Percentiles rank a stretch among this genome's conserved stretches.
Evolutionary conservation across 2,888 invertebrate species (phyloP).

Genomic region (Mythimna albipuncta): DNA sequence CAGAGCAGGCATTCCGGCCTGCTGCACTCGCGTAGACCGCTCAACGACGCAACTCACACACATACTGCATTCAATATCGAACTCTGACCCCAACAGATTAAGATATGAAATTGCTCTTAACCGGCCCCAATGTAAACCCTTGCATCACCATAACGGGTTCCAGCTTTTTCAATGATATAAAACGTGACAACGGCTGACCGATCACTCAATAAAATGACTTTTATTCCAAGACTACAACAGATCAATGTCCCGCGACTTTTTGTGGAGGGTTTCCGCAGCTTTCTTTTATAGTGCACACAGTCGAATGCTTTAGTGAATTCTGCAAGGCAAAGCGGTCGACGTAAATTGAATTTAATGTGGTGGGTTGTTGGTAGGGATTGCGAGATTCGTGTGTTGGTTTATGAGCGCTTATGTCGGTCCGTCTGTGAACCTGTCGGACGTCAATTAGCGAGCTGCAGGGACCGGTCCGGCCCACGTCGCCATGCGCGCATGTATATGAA

Average conservation of each 20-base stretch:
- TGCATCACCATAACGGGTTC: slow-evolving; percentile 77
- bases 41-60: slow-evolving; percentile 66
- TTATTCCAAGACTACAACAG: slow-evolving; percentile 85
- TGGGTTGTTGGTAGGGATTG: slow-evolving; percentile 69
- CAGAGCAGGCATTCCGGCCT: slow-evolving; percentile 85
- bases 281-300: slow-evolving; percentile 76
- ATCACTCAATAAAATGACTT: slow-evolving; percentile 88
- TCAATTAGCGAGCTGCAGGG: slow-evolving; percentile 84
- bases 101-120: slow-evolving; percentile 74
- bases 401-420: slow-evolving; percentile 70
- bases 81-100: slow-evolving; percentile 76
- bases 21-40: slow-evolving; percentile 68
- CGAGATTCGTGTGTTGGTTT: slow-evolving; percentile 66
- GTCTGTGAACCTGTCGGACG: slow-evolving; percentile 77
- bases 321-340: slow-evolving; percentile 67
- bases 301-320: slow-evolving; percentile 80
- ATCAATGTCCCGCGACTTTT: slow-evolving; percentile 83
- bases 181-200: slow-evolving; percentile 84
- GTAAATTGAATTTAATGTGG: slow-evolving; percentile 77
- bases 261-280: slow-evolving; percentile 74
- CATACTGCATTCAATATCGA: slow-evolving; percentile 58
- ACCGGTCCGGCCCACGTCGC: slow-evolving; percentile 81
- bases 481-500: slow-evolving; percentile 77
- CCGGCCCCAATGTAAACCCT: slow-evolving; percentile 72
- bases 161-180: slow-evolving; percentile 80